These are phyloP conservation scores for Volucella bombylans DNA, from an alignment of 2,888 invertebrate genomes.

Conservation along the genomic window DNA sequence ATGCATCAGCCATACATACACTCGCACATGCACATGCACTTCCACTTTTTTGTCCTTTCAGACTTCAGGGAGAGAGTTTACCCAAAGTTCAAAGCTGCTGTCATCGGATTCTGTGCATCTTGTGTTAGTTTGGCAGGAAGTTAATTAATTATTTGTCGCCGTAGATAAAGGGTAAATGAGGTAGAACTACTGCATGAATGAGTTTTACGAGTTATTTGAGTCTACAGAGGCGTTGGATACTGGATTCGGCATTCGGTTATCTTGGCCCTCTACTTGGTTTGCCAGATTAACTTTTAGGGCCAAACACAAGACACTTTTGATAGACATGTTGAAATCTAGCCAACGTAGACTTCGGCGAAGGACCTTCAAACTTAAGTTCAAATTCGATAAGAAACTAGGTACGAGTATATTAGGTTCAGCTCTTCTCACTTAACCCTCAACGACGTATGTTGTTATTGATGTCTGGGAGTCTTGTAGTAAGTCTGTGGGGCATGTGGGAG, in stretches of 20 bases:
- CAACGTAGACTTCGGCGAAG: too few species aligned
- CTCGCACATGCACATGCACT: background rate
- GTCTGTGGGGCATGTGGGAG: too few species aligned
- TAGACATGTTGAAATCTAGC: too few species aligned
- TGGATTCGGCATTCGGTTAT: background rate
- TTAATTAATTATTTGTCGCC: slow-evolving; percentile 37
- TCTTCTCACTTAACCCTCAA: too few species aligned
- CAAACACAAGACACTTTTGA: too few species aligned
- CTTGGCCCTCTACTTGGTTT: too few species aligned
- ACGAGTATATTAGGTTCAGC: too few species aligned
- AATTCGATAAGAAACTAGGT: too few species aligned
- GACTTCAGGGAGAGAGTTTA: background rate
- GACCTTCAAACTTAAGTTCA: too few species aligned
- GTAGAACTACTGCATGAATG: background rate
- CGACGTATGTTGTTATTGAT: too few species aligned
- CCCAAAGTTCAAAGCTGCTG: slow-evolving; percentile 3
- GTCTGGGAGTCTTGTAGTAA: too few species aligned
- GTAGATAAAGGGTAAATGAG: slow-evolving; percentile 8
- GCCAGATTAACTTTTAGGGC: too few species aligned
- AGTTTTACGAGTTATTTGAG: background rate
- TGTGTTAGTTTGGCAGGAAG: slow-evolving; percentile 10
- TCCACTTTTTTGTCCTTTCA: background rate
- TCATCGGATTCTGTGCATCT: slow-evolving; percentile 54
- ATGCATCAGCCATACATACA: background rate
- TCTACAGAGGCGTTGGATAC: background rate